Percentiles rank a stretch among this genome's conserved stretches.
Evolutionary conservation across 2,797 vertebrate species (phyloP).

Genomic region (Cossypha caffra): DNA sequence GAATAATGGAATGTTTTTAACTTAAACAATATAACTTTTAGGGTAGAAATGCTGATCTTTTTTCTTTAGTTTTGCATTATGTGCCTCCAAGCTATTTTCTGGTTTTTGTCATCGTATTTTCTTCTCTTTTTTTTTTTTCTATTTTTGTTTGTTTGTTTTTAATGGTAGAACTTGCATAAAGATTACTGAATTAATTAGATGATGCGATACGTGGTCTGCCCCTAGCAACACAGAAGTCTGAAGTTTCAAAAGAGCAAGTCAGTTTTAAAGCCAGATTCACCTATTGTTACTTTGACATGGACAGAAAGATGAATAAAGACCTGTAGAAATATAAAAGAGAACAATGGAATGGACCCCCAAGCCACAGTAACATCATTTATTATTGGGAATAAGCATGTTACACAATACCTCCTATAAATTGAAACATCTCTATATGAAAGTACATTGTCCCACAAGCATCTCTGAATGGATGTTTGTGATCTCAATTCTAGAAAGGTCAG

Average conservation of each 20-base stretch:
- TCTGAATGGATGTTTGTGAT: background rate
- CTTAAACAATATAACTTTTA: slow-evolving; percentile 26
- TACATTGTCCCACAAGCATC: background rate
- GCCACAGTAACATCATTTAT: background rate
- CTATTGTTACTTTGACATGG: background rate
- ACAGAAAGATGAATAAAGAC: background rate
- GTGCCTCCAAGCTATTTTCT: background rate
- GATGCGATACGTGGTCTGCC: background rate
- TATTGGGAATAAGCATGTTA: background rate
- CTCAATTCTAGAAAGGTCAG: background rate
- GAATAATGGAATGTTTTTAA: slow-evolving; percentile 38
- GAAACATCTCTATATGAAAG: background rate
- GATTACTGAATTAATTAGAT: background rate
- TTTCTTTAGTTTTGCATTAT: slow-evolving; percentile 14
- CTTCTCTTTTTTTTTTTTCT: background rate
- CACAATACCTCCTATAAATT: background rate
- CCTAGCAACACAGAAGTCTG: background rate
- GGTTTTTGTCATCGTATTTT: background rate
- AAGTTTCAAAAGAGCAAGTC: background rate
- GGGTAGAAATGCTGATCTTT: slow-evolving; percentile 18
- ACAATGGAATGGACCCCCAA: background rate
- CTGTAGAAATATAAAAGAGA: background rate
- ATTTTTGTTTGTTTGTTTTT: background rate
- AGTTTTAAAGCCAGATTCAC: background rate
- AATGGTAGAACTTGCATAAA: background rate